Percentiles rank a stretch among this genome's conserved stretches.
Conservation (phyloP, 1,140 invertebrate species). For the Plutomurus gul region DNA sequence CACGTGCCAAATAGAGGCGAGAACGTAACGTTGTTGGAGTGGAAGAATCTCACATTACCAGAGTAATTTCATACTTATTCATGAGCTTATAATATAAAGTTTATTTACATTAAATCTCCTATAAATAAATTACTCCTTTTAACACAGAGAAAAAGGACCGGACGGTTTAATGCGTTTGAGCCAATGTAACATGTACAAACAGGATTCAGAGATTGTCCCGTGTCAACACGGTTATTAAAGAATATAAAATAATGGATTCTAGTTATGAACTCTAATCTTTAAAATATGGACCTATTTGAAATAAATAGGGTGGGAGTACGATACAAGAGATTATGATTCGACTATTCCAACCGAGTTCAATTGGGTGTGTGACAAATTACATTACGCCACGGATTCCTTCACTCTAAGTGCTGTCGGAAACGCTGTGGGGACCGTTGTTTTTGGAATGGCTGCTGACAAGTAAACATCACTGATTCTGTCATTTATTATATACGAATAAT, state of each 20-base stretch:
- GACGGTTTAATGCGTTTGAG: constrained; percentile 27
- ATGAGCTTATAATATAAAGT: not conserved
- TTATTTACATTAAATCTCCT: no score
- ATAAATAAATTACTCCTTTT: no score
- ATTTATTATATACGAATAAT: no score
- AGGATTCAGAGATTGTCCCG: not conserved
- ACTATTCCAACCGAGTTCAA: constrained; percentile 46
- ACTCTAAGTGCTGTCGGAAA: constrained; percentile 35
- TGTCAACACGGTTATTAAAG: constrained; percentile 39
- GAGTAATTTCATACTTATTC: not conserved
- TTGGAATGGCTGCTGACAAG: constrained; percentile 46
- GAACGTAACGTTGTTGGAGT: not conserved
- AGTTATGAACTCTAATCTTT: no score
- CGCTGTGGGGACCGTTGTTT: constrained; percentile 32
- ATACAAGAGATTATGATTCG: constrained; percentile 39
- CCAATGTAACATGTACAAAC: constrained; percentile 37
- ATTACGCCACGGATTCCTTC: constrained; percentile 39
- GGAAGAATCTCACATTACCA: constrained; percentile 46
- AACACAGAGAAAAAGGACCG: constrained; percentile 33
- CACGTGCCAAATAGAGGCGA: constrained; percentile 4
- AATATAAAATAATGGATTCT: no score
- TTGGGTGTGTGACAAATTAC: constrained; percentile 43
- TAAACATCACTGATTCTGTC: not conserved
- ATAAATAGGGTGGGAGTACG: constrained; percentile 45
- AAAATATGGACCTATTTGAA: no score